Base-by-base conservation (phyloP, 2,797 vertebrate species). In the Schizopygopsis pylzovi region DNA sequence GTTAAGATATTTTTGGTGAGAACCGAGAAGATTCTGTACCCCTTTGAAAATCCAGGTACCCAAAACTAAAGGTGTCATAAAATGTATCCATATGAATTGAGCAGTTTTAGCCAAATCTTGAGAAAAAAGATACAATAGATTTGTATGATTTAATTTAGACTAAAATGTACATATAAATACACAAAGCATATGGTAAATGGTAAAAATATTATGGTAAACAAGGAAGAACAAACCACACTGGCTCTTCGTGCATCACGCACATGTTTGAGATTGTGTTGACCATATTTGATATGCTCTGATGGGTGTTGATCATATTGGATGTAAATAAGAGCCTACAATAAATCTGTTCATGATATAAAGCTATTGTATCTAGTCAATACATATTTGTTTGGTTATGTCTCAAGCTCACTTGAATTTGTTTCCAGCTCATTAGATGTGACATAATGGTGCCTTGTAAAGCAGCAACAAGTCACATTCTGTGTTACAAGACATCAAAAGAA, bases 321-420 rank as follows among this genome's bases (percentile, higher is more conserved):
- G 37, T 41, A 72, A 45, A 45, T 25, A 71, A n/a, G 15, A 9
- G 8, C 16, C 16, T 49, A 16, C 25, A 72, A 15, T 15, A 49
- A 73, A 73, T 73, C 7, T 49, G 4, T 73, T 49, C 25, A 16
- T 65, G 2, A 33, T 33, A 28, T 52, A 20, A 33, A 75, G 73
- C 3, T 3, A 54, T 76, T 2, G 1, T 18, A 22, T 76, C 28
- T 33, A 52, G 8, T 75, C n/a, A 49, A 33, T 20, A 52, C 13
- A 54, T 76, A 22, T 76, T 75, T 37, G 73, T 49, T 54, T 54
- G 47, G 47, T 22, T 76, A 54, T 76, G 28, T 76, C 70, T 72
- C 25, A 47, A 47, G 43, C 43, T 73, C 6, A 73, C n/a, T 47
- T 73, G 71, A 73, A 25, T 15, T 47, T 47, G n/a, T 13, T 56